These are phyloP conservation scores for Halcyon badia DNA, from an alignment of 2,797 vertebrate genomes.

Conservation along the genomic window DNA sequence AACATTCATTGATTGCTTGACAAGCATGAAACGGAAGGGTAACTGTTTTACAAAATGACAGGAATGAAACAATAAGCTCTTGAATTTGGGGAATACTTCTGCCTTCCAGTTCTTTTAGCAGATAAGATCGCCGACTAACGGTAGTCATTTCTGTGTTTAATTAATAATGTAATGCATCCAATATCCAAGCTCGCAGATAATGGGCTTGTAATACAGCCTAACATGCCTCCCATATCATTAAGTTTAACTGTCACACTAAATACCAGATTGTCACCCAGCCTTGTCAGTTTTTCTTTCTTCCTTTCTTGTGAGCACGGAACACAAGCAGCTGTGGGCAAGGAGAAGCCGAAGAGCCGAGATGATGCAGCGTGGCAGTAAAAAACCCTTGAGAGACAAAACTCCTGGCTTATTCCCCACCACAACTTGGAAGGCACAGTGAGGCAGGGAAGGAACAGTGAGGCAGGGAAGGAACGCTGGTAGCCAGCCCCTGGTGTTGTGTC, in stretches of 20 bases:
- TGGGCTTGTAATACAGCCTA: conserved; percentile 19
- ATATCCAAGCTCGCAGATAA: conserved; percentile 1
- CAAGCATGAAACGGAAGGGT: conserved; percentile 42
- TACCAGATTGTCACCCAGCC: background rate
- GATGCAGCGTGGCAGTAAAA: conserved; percentile 9
- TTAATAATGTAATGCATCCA: conserved; percentile 21
- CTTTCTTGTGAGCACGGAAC: background rate
- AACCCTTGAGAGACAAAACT: background rate
- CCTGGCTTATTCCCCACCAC: background rate
- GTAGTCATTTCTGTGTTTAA: background rate
- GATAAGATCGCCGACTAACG: conserved; percentile 26
- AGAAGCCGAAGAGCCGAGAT: background rate
- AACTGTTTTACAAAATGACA: background rate
- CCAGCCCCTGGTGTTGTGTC: background rate
- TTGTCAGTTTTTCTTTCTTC: background rate
- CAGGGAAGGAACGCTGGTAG: background rate
- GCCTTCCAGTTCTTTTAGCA: background rate
- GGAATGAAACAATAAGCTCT: background rate
- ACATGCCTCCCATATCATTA: conserved; percentile 16
- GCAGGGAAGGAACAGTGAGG: background rate
- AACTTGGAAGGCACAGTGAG: background rate
- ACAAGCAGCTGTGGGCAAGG: background rate
- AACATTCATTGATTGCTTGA: conserved; percentile 42
- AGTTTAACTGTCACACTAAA: conserved; percentile 32
- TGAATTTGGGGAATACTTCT: background rate